Base-by-base conservation (phyloP, 2,797 vertebrate genomes). In the Myotis daubentonii region DNA sequence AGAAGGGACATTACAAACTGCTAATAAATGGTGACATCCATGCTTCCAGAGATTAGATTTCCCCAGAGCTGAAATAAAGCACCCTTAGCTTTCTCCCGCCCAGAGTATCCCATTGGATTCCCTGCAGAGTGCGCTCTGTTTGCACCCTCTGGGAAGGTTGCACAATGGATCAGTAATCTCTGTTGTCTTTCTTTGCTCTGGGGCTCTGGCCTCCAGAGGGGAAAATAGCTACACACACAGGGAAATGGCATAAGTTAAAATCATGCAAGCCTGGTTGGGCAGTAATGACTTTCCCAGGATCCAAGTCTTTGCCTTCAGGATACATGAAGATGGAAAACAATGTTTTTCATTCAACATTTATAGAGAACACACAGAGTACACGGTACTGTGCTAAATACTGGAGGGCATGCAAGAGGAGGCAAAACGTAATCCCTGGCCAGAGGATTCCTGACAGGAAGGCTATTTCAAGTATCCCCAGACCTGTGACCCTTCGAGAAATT, bases 191-290 rank as follows among this genome's bases (percentile, higher is more conserved):
- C 91, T 96, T 97, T 92, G 95, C 10, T 83, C 55, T 36, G 91
- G 95, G 91, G 93, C 92, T 94, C 95, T 97, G 96, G 96, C 95
- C 81, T 94, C 95, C 96, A 96, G 76, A 82, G 97, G 91, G 96
- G 90, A 96, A 97, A 97, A 97, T 36, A 97, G 68, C 93, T 95
- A 94, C 74, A 55, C 92, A 53, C 95, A 80, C 36, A 75, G 82
- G 96, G 95, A 95, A 84, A 96, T 75, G 93, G 97, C 89, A 20
- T 84, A 97, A 94, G 91, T 97, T 98, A 97, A 97, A 97, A 98
- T 97, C 97, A 96, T 96, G 97, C 93, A 94, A 97, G 80, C 89
- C 78, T 95, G 86, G 88, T 83, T 91, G 94, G 80, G 84, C 96
- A 96, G 95, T 97, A 97, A 97, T 90, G 89, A 83, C 62, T 95